These are phyloP conservation scores for Spheniscus mendiculus DNA, from an alignment of 2,113 vertebrate genomes.

Conservation along the genomic window DNA sequence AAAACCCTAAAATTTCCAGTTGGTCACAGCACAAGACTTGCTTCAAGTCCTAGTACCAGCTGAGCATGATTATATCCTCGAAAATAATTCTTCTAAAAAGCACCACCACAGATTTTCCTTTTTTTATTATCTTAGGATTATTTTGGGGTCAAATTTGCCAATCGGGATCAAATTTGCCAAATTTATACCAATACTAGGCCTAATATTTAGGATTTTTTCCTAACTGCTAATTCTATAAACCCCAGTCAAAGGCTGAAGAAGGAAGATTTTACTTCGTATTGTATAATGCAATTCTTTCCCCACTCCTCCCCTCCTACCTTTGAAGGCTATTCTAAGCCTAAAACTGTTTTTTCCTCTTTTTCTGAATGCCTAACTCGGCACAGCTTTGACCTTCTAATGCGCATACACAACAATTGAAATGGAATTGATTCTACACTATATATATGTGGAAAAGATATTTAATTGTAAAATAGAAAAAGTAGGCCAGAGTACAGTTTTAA, in stretches of 20 bases:
- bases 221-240: background rate
- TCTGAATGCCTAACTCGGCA: background rate
- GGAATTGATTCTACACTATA: slow-evolving; percentile 54
- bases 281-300: background rate
- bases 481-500: slow-evolving; percentile 84
- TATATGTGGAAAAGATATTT: slow-evolving; percentile 85
- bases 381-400: background rate
- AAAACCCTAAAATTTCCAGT: background rate
- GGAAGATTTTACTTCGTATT: background rate
- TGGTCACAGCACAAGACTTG: background rate
- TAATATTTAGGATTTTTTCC: background rate
- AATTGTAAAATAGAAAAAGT: slow-evolving; percentile 87
- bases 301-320: background rate
- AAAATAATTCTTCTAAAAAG: background rate
- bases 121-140: background rate
- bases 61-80: background rate
- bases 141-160: background rate
- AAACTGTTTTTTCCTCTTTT: background rate
- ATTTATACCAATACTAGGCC: background rate
- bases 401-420: slow-evolving; percentile 20
- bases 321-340: background rate
- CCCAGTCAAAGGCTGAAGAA: background rate
- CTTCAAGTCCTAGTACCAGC: background rate
- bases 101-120: background rate
- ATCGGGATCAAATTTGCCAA: background rate